Percentiles rank a stretch among this genome's conserved stretches.
Conservation (phyloP, 2,888 invertebrate genomes). For the Conomelus anceps region DNA sequence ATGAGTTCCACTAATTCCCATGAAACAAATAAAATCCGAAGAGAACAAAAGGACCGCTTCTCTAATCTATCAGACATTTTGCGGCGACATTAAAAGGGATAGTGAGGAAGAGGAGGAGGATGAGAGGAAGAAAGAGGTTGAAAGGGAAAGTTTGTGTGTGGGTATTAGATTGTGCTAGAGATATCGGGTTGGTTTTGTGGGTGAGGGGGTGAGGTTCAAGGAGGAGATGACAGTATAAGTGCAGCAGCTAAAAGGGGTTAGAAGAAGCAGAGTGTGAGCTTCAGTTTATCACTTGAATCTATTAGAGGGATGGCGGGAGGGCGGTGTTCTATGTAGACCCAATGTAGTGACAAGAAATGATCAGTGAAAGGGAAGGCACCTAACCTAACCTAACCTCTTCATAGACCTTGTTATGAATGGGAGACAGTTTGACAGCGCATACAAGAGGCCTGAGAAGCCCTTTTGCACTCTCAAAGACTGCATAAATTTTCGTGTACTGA, state of each 20-base stretch:
- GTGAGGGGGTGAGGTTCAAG: neutral
- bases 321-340: neutral
- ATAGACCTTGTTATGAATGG: neutral
- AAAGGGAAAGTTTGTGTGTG: neutral
- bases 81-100: neutral
- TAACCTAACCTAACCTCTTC: neutral
- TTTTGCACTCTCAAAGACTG: neutral
- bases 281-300: neutral
- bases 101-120: neutral
- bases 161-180: neutral
- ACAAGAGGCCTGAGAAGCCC: neutral
- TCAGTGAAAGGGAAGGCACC: neutral
- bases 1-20: neutral
- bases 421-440: neutral
- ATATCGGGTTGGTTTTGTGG: neutral
- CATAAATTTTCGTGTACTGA: neutral
- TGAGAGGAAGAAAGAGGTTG: neutral
- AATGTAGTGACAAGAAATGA: neutral
- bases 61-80: neutral
- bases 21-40: neutral
- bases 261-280: neutral
- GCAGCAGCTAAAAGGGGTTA: neutral
- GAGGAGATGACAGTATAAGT: neutral
- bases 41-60: neutral
- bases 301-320: neutral